Evolutionary conservation across 2,888 invertebrate genomes (phyloP), one percentile per base, ranked within the genome.

Genomic region (Lottia scabra): DNA sequence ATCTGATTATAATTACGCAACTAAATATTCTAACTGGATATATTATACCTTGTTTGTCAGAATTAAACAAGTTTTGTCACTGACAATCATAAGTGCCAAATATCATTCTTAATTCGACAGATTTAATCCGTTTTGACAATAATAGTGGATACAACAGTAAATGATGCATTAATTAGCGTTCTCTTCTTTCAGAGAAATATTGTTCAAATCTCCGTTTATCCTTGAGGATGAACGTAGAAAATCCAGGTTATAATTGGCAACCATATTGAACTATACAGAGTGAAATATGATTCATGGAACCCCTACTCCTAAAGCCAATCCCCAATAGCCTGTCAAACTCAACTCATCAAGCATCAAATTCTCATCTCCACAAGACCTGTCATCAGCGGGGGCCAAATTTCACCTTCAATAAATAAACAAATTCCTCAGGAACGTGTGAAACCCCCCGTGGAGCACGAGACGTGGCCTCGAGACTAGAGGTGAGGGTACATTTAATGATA

Each of bases 361-460:
- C 56, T 56, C 56, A 56, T 56, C 56, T 56, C 56, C 56, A 19
- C 56, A 23, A 56, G 56, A 56, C 56, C 56, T 56, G 56, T 56
- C 56, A 56, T 56, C 56, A 12, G 23, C 56, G 56, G 56, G 13
- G 56, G 56, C 56, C 23, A 13, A 56, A 23, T 56, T 56, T 56
- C 56, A 56, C 56, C 56, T 56, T 56, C 56, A 13, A 56, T 13
- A 56, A 56, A 56, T 56, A 56, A 56, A 56, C 56, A 56, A 56
- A 56, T 56, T 56, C 56, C 56, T 23, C 56, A 23, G 56, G 56
- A 56, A 56, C 56, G 56, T 23, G 56, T 56, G 56, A 56, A 56
- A 56, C 56, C 56, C 56, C 56, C 56, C 56, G 19, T 56, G 23
- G 23, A 19, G 56, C 56, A 23, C 56, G 56, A 56, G 56, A 56